phyloP scores from a whole-genome alignment of 2,888 invertebrate species.

The Mayetiola destructor region DNA sequence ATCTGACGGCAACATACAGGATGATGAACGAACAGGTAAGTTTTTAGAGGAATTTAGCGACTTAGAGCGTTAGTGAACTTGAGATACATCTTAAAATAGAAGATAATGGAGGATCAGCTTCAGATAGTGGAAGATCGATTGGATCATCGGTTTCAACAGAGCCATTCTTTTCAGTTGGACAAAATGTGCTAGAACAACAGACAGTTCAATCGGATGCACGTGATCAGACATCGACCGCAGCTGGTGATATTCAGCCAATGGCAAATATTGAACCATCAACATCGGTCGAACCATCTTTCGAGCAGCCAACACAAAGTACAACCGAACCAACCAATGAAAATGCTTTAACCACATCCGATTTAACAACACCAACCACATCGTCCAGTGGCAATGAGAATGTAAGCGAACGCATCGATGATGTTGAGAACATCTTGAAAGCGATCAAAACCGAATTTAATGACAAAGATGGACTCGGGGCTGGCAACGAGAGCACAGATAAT shows the following conservation, averaged over 20 bases:
- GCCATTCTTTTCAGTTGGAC: slow-evolving; percentile 2
- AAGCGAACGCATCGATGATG: background rate
- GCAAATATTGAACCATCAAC: background rate
- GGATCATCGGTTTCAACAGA: slow-evolving; percentile 3
- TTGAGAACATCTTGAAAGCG: background rate
- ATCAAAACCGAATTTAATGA: background rate
- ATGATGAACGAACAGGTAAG: slow-evolving; percentile 1
- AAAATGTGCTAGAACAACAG: background rate
- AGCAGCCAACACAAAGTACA: background rate
- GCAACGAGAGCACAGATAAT: no score
- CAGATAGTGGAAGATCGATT: slow-evolving; percentile 6
- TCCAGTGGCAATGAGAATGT: background rate
- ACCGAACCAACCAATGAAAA: background rate
- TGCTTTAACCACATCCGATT: background rate
- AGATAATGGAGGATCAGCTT: background rate
- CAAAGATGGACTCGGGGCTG: no score
- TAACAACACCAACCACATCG: background rate
- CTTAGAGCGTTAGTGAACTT: no score
- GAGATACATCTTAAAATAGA: no score
- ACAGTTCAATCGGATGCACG: background rate
- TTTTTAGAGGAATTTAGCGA: no score
- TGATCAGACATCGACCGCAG: background rate
- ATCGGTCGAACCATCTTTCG: background rate
- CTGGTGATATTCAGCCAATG: background rate
- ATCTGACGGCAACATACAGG: slow-evolving; percentile 2